Conservation (phyloP, 2,113 vertebrate genomes). For the Monopterus albus region DNA sequence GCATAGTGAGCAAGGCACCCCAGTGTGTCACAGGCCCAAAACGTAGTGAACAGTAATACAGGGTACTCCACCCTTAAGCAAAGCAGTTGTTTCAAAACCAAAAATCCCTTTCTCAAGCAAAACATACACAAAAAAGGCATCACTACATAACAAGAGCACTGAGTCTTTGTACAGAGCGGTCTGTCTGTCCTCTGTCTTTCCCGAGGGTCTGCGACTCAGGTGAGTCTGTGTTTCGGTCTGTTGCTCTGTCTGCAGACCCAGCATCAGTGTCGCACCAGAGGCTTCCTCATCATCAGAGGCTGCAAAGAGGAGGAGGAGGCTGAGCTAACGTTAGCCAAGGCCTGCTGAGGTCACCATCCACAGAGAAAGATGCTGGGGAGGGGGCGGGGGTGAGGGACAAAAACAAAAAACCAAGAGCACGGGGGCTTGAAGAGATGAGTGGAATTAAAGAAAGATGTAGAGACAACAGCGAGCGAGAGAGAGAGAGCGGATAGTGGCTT, state of each 20-base stretch:
- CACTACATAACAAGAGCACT: background rate
- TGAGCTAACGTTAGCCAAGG: slow-evolving; percentile 96
- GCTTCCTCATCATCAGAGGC: slow-evolving; percentile 96
- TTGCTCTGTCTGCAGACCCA: slow-evolving; percentile 64
- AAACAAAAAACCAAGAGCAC: slow-evolving; percentile 7
- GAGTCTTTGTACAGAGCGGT: slow-evolving; percentile 33
- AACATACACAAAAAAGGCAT: background rate
- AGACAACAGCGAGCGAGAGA: background rate
- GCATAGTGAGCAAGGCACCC: slow-evolving; percentile 15
- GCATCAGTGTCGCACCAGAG: slow-evolving; percentile 96
- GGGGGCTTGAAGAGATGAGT: background rate
- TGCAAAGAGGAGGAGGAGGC: slow-evolving; percentile 98
- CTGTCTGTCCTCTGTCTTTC: slow-evolving; percentile 48
- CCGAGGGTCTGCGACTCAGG: slow-evolving; percentile 43
- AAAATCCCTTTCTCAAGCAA: slow-evolving; percentile 1
- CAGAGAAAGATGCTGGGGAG: slow-evolving; percentile 62
- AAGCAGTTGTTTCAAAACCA: slow-evolving; percentile 10
- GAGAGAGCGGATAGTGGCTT: background rate
- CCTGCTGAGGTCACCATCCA: slow-evolving; percentile 81
- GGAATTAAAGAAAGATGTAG: slow-evolving; percentile 21
- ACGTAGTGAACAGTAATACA: background rate
- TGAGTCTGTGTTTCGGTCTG: slow-evolving; percentile 50
- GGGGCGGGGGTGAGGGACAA: slow-evolving; percentile 39
- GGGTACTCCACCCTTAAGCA: background rate
- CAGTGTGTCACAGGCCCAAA: background rate